Base-by-base conservation (phyloP, 1,140 invertebrate genomes). In the Bombus breviceps region DNA sequence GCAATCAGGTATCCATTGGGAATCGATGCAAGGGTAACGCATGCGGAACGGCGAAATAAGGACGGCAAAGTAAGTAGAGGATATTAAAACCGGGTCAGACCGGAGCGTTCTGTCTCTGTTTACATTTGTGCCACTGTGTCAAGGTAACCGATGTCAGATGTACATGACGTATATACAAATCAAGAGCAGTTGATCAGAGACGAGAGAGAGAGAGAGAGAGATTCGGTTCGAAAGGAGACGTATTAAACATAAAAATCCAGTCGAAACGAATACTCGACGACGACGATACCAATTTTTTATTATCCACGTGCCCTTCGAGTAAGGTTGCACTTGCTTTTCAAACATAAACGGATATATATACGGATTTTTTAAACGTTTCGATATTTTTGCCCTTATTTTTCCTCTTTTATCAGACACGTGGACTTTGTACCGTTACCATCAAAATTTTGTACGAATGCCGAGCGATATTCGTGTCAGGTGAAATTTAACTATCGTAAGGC, bases 111-210 rank as follows among this genome's bases (percentile, higher is more conserved):
- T 77, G 68, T 71, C 83, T 69, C 64, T 76, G 77, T 64, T 85
- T 86, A 83, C 81, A 87, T 88, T 85, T 66, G 86, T 90, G 90
- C 74, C 53, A 90, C 32, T 91, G 69, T 91, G 90, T 91, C 89
- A 91, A 91, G 89, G 90, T 88, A 81, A 47, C 80, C 18, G 66
- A 85, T 77, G 74, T 89, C 74, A 74, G 15, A 66, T 64, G 28
- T 64, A 64, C 12, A 62, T 13, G 47, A 28, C 64, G 34, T 80
- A 47, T 57, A 64, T 69, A 83, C 72, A 53, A 43, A 76, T 86
- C 80, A 47, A 41, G 34, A 57, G 41, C 72, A 43, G 80, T 83
- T 76, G 64, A 83, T 83, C 77, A 75, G 34, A 34, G 13, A 69
- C 15, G 13, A 71, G 37, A 68, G 34, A 34, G 53, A 47, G 66